These are phyloP conservation scores for Coenonympha glycerion DNA, from an alignment of 2,888 invertebrate genomes.

Conservation along the genomic window DNA sequence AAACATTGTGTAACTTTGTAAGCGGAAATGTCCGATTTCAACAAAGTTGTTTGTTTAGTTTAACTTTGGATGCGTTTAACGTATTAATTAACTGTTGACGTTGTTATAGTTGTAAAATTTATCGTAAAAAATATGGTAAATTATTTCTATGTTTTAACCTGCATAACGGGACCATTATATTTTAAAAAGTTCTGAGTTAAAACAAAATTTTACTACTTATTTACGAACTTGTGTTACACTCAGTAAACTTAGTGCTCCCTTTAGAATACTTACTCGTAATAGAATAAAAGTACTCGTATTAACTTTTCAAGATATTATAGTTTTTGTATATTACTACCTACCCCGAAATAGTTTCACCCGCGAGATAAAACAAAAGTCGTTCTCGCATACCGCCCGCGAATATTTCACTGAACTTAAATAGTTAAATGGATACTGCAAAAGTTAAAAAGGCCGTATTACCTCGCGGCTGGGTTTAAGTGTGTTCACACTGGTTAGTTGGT, in stretches of 20 bases:
- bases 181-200: no score
- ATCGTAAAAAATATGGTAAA: no score
- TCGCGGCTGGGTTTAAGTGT: conserved; percentile 8
- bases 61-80: no score
- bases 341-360: neutral
- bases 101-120: no score
- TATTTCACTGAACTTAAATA: conserved; percentile 10
- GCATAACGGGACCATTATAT: no score
- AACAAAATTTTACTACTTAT: no score
- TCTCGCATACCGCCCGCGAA: neutral
- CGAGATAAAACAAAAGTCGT: neutral
- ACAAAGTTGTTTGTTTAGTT: neutral
- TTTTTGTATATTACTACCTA: neutral
- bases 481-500: neutral
- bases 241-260: no score
- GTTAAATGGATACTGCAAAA: conserved; percentile 12
- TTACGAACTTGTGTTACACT: no score
- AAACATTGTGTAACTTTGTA: neutral
- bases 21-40: neutral
- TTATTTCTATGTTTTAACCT: no score
- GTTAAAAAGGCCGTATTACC: conserved; percentile 15
- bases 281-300: neutral
- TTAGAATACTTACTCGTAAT: no score
- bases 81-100: no score
- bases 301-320: neutral